Conservation (phyloP, 1,140 invertebrate genomes). For the Ceratosolen solmsi region DNA sequence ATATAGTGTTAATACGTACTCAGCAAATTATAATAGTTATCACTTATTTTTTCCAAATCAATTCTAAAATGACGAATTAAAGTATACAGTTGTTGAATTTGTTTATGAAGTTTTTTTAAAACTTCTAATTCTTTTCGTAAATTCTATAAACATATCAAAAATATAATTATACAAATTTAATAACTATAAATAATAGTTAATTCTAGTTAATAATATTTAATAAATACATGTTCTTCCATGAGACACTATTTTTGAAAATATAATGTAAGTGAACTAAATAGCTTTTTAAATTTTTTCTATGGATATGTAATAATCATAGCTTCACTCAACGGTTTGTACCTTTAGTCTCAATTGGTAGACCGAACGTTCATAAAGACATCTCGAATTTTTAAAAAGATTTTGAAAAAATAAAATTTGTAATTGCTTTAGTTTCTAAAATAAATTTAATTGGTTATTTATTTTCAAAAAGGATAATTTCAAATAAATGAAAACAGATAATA, state of each 20-base stretch:
- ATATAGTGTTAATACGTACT: conserved; percentile 46
- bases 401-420: no score
- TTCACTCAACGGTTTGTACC: conserved; percentile 30
- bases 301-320: conserved; percentile 11
- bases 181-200: no score
- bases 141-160: conserved; percentile 18
- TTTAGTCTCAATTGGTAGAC: conserved; percentile 9
- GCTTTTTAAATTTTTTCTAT: neutral
- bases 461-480: no score
- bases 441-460: no score
- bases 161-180: conserved; percentile 11
- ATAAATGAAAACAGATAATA: no score
- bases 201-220: no score
- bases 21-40: conserved; percentile 54
- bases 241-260: neutral
- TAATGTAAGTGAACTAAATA: neutral
- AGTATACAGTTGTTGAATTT: conserved; percentile 56
- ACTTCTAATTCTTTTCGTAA: conserved; percentile 51
- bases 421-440: no score
- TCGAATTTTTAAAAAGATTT: neutral
- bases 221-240: conserved; percentile 39
- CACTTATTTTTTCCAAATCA: conserved; percentile 60
- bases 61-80: conserved; percentile 54
- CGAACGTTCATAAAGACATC: conserved; percentile 15
- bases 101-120: conserved; percentile 52